These are phyloP conservation scores for Montifringilla adamsi DNA, from an alignment of 2,113 vertebrate genomes.

Conservation along the genomic window DNA sequence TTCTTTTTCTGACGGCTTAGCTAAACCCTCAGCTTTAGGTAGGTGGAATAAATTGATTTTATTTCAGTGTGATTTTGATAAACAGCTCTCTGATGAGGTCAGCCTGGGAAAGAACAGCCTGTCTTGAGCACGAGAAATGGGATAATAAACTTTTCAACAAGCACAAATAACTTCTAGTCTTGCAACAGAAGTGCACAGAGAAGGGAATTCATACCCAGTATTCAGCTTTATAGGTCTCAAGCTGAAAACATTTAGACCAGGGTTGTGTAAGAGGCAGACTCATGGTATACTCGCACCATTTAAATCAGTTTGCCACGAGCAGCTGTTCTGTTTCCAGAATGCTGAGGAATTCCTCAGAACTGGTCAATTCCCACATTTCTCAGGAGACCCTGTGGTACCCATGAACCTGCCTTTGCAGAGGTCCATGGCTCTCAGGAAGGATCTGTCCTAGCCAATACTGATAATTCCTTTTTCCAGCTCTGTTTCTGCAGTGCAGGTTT, in stretches of 20 bases:
- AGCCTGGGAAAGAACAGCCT: neutral
- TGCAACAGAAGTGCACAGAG: neutral
- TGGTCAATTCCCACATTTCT: neutral
- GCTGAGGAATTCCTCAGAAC: neutral
- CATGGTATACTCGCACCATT: neutral
- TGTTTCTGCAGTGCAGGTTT: neutral
- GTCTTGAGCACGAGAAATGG: neutral
- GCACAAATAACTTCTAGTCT: neutral
- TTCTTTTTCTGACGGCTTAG: neutral
- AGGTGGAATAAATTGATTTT: neutral
- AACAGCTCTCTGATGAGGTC: neutral
- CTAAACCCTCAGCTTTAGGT: neutral
- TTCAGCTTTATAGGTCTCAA: neutral
- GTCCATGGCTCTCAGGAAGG: neutral
- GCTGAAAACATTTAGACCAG: neutral
- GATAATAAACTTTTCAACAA: neutral
- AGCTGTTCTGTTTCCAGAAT: neutral
- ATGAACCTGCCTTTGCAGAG: neutral
- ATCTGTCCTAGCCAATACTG: neutral
- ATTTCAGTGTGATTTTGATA: neutral
- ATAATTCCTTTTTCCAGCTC: neutral
- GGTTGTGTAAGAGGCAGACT: neutral
- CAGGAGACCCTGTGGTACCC: neutral
- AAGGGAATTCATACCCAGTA: neutral
- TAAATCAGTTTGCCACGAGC: neutral